A percentile compares a stretch with the other conserved stretches of the same genome.
Conservation (phyloP, 30 jellyfish, hydroid and myxozoan genomes). For the Chironex yamaguchii region DNA sequence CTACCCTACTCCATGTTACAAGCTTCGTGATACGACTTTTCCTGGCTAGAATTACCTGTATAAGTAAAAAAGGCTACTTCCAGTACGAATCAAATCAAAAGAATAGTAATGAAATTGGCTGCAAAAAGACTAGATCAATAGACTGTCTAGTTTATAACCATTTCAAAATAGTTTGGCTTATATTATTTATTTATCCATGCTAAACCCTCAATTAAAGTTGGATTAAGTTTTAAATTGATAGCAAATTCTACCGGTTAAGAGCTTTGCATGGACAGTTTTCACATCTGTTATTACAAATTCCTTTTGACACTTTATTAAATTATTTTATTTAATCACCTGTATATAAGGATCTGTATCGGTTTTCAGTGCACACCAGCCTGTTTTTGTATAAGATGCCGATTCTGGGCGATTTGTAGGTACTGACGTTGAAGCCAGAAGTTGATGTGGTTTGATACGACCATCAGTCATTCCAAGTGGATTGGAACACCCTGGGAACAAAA, state of each 20-base stretch:
- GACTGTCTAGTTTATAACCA: too few species aligned
- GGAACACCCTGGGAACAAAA: conserved; percentile 66
- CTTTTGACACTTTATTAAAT: too few species aligned
- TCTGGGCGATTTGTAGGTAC: conserved; percentile 74
- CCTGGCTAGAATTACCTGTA: conserved; percentile 24
- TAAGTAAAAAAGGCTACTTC: neutral
- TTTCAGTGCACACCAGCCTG: conserved; percentile 75
- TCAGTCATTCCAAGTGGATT: conserved; percentile 62
- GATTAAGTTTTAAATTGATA: too few species aligned
- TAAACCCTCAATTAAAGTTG: too few species aligned
- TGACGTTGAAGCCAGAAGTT: conserved; percentile 70
- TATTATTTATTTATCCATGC: too few species aligned
- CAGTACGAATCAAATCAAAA: neutral
- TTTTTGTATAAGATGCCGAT: conserved; percentile 56
- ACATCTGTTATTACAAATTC: too few species aligned
- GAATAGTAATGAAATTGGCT: too few species aligned
- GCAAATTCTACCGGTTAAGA: too few species aligned
- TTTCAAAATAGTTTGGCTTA: neutral
- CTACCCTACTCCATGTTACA: conserved; percentile 67
- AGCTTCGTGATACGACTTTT: conserved; percentile 18
- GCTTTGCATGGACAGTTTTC: too few species aligned
- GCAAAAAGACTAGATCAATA: too few species aligned
- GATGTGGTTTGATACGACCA: conserved; percentile 65
- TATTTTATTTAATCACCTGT: conserved; percentile 7
- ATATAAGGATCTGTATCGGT: conserved; percentile 57